Conservation (phyloP, 2,888 invertebrate genomes). For the Candidula unifasciata region DNA sequence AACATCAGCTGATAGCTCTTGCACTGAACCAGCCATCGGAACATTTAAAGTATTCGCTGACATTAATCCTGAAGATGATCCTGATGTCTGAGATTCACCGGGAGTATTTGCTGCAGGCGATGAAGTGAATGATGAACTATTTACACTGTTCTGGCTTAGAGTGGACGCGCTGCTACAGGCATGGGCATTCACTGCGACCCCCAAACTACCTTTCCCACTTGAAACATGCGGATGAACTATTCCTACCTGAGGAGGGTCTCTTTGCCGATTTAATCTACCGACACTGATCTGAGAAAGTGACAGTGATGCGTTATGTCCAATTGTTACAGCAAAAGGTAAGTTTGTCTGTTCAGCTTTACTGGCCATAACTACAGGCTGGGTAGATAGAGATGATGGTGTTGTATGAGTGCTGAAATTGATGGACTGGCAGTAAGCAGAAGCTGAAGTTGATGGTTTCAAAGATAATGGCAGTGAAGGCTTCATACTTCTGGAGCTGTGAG, state of each 20-base stretch:
- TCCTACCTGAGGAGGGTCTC: slow-evolving; percentile 37
- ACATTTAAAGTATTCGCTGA: neutral
- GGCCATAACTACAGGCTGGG: neutral
- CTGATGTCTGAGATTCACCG: neutral
- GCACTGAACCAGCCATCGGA: neutral
- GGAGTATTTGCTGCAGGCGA: neutral
- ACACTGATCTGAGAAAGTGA: slow-evolving; percentile 18
- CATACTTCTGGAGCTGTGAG: neutral
- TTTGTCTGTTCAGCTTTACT: neutral
- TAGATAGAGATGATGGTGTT: slow-evolving; percentile 18
- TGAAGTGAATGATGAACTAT: neutral
- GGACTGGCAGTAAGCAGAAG: slow-evolving; percentile 12
- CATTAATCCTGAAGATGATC: neutral
- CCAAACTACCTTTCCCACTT: slow-evolving; percentile 9
- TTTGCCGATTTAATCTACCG: slow-evolving; percentile 1
- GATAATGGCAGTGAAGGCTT: slow-evolving; percentile 17
- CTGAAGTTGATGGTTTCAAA: neutral
- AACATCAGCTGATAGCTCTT: neutral
- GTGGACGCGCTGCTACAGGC: neutral
- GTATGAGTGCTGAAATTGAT: slow-evolving; percentile 24
- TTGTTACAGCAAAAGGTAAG: neutral
- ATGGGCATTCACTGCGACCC: neutral
- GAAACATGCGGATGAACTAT: slow-evolving; percentile 42
- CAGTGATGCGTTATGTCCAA: slow-evolving; percentile 18
- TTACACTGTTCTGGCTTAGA: neutral